Evolutionary conservation across 1,140 invertebrate genomes (phyloP).

Genomic region (Bombus waltoni): DNA sequence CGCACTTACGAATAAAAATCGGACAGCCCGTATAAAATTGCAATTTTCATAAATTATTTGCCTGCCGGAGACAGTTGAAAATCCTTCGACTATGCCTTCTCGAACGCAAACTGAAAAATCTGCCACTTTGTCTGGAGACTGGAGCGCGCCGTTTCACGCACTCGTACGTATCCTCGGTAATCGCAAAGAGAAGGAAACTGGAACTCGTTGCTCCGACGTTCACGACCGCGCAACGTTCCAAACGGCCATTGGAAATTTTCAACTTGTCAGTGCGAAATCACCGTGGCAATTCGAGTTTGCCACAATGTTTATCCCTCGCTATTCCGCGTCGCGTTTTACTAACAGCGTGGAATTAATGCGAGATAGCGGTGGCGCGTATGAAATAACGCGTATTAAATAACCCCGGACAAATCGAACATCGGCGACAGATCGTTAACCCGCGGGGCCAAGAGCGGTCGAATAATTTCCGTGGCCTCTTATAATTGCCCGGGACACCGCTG

Average conservation of each 20-base stretch:
- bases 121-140: no score
- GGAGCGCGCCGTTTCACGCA: no score
- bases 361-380: neutral
- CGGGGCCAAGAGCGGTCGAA: neutral
- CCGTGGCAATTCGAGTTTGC: neutral
- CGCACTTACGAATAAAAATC: neutral
- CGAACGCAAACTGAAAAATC: no score
- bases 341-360: constrained; percentile 29
- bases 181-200: no score
- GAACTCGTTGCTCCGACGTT: no score
- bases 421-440: constrained; percentile 38
- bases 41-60: no score
- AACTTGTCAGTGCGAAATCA: neutral
- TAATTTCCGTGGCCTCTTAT: constrained; percentile 20
- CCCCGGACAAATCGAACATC: constrained; percentile 27
- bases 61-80: no score
- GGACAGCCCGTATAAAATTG: no score
- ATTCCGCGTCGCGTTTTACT: constrained; percentile 7
- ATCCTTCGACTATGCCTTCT: no score
- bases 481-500: constrained; percentile 12
- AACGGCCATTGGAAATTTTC: neutral
- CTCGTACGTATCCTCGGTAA: no score
- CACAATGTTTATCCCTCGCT: neutral
- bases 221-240: neutral
- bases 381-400: constrained; percentile 46